Evolutionary conservation across 2,888 invertebrate genomes (phyloP).

Genomic region (Morinoia aosen): DNA sequence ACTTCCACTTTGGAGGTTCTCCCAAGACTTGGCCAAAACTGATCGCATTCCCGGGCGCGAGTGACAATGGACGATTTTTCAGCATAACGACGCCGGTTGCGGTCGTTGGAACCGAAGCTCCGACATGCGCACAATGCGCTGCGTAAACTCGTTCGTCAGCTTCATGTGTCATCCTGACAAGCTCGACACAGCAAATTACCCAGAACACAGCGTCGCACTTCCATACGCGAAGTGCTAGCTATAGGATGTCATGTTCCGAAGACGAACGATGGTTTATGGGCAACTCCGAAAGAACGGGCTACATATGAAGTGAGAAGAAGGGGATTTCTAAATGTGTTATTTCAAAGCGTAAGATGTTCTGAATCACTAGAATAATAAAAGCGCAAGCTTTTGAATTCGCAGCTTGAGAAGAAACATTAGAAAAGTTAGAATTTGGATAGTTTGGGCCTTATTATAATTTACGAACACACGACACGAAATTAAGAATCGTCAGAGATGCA

Average conservation of each 20-base stretch:
- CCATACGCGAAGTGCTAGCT: background rate
- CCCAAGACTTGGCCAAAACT: background rate
- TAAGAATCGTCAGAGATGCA: background rate
- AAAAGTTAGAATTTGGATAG: background rate
- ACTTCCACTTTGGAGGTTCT: background rate
- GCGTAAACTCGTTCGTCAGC: conserved; percentile 13
- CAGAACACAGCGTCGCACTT: conserved; percentile 6
- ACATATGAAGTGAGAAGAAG: background rate
- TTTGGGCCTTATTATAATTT: background rate
- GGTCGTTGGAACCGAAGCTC: background rate
- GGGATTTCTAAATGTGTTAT: background rate
- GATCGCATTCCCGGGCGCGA: background rate
- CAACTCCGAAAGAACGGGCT: background rate
- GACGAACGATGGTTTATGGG: background rate
- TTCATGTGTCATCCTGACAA: conserved; percentile 6
- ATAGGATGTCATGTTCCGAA: background rate
- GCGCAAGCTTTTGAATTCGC: background rate
- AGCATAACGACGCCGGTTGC: conserved; percentile 23
- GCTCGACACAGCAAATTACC: background rate
- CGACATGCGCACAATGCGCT: background rate
- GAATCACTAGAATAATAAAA: background rate
- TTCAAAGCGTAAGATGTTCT: background rate
- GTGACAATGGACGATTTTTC: conserved; percentile 6
- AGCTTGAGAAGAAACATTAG: background rate
- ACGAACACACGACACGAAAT: background rate